These are phyloP conservation scores for mouse (Mus musculus) DNA, from an alignment of 2,113 vertebrate species.

Conservation along the genomic window GRCm39 chr6:114051501-114052000, in stretches of 20 bases:
- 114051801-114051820: not conserved
- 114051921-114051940: not conserved
- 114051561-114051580: not conserved
- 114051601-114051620: not conserved
- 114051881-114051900: fast-evolving
- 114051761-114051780: not conserved
- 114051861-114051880: not conserved
- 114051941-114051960: not conserved
- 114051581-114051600: not conserved
- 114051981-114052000: slow-evolving; percentile 75
- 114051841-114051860: not conserved
- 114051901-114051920: not conserved
- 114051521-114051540: not conserved
- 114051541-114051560: not conserved
- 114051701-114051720: not conserved
- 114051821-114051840: not conserved
- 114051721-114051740: not conserved
- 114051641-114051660: too few species aligned
- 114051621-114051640: not conserved
- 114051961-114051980: slow-evolving; percentile 61
- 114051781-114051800: not conserved
- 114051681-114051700: not conserved
- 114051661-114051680: not conserved
- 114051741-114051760: not conserved
- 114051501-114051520: not conserved